Conservation (phyloP, 2,888 invertebrate species). For the Anagyrus pseudococci region DNA sequence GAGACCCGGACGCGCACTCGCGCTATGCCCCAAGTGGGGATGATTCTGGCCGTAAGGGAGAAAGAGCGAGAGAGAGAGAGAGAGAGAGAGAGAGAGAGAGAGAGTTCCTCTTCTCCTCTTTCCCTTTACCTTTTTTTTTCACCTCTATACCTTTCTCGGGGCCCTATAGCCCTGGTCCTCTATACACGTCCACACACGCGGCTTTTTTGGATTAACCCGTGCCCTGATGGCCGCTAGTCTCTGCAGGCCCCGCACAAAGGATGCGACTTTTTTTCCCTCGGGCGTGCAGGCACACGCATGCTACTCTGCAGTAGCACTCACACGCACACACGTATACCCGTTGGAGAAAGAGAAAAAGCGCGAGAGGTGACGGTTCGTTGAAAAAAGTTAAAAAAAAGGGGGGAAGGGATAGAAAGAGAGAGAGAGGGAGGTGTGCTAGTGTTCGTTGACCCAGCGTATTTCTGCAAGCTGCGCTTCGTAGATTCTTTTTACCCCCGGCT, state of each 20-base stretch:
- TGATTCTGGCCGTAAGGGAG: slow-evolving; percentile 27
- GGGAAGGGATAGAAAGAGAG: background rate
- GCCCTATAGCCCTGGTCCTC: background rate
- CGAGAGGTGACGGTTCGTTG: slow-evolving; percentile 33
- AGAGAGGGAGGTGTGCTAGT: too few relatives aligned
- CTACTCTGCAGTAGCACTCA: too few relatives aligned
- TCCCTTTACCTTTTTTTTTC: slow-evolving; percentile 22
- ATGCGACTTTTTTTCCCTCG: slow-evolving; percentile 44
- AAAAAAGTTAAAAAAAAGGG: slow-evolving; percentile 30
- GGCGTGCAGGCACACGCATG: too few relatives aligned
- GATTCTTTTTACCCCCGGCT: too few relatives aligned
- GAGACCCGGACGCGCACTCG: too few relatives aligned
- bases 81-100: too few relatives aligned
- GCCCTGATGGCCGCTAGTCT: slow-evolving; percentile 31
- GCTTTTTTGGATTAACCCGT: slow-evolving; percentile 51
- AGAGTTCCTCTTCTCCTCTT: slow-evolving; percentile 2
- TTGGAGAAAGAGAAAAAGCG: slow-evolving; percentile 1
- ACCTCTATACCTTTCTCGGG: slow-evolving; percentile 37
- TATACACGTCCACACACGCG: background rate
- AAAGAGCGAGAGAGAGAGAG: too few relatives aligned
- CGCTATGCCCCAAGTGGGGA: slow-evolving; percentile 19
- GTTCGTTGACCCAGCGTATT: slow-evolving; percentile 20
- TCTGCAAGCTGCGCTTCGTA: background rate
- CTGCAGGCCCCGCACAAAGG: slow-evolving; percentile 46
- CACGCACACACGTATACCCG: too few relatives aligned